Evolutionary conservation across 1,140 invertebrate species (phyloP), one percentile per base, ranked within the genome.

Genomic region (Thalassaphorura encarpata): DNA sequence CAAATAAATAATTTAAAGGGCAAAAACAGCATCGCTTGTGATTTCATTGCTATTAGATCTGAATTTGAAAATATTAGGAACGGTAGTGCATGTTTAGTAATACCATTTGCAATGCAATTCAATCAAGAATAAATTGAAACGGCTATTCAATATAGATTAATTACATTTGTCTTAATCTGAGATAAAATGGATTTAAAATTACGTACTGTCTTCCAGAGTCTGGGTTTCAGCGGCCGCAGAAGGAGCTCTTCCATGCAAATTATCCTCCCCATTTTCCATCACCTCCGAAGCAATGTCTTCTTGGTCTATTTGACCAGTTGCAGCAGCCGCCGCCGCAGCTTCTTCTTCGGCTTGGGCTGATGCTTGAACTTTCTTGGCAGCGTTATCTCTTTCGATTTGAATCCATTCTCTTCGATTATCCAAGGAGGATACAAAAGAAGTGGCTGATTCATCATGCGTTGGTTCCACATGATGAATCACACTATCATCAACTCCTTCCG

Each of bases 321-420:
- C 54, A 53, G 40, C 52, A 8, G 36, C 16, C 5, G 36, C 21
- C 33, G 47, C n/a, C 6, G 16, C 11, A 24, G 27, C 26, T 15
- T 24, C 23, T 27, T 48, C 82, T 72, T 70, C 82, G 81, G 53
- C 8, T n/a, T n/a, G n/a, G n/a, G n/a, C n/a, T n/a, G n/a, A n/a
- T n/a, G n/a, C n/a, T n/a, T n/a, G n/a, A 5, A 26, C 45, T 42
- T 62, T 62, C 26, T 47, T 58, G 11, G 48, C 33, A n/a, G 28
- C 48, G 13, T 52, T 45, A 19, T 62, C 63, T 49, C 18, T 53
- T 27, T 62, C 57, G 54, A 42, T 60, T 33, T 65, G 56, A 46
- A 65, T 65, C 63, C 63, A 65, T 45, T 65, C 60, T 47, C 60
- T 19, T 24, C 45, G 50, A 24, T 51, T 27, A 28, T 62, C 56